Base-by-base conservation (phyloP, 2,113 vertebrate genomes). In the Austrofundulus limnaeus region DNA sequence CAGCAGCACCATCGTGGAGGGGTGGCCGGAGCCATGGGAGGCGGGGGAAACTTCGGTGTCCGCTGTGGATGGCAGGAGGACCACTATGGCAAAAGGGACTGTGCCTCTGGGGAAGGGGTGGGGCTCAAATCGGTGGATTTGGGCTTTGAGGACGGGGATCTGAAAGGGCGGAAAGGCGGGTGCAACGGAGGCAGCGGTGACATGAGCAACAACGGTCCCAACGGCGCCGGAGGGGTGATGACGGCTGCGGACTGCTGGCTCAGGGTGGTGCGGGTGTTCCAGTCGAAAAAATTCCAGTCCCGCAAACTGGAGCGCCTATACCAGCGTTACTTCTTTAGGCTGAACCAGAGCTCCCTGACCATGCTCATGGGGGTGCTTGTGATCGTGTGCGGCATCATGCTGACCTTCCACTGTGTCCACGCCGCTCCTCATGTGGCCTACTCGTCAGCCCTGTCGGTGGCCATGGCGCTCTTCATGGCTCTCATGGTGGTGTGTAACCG, bases 331-430 rank as follows among this genome's bases (percentile, higher is more conserved):
- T 98, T 98, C 88, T 98, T 98, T 83, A 92, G 96, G 85, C 95
- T 98, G 88, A 98, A 98, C 93, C 97, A 98, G 94, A 98, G 96
- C 91, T 96, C 95, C 58, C 89, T 98, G 77, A 97, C 96, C 0
- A 95, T 98, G 94, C 91, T 98, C 51, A 96, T 98, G 97, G 96
- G 94, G 0, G 94, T 96, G 3, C 91, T 98, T 43, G 94, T 98
- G 82, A 88, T 98, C 53, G 95, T 96, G 20, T 95, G 91, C 0
- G 93, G 91, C 9, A 94, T 97, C 77, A 94, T 98, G 94, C 87
- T 97, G 77, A 90, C 94, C 82, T 97, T 98, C 86, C 96, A 98
- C 70, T 96, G 96, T 5, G 91, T 92, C 5, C 94, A 96, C 2
- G 90, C 92, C 0, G 0, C 52, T 25, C 94, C 92, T 5, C 70